Conservation (phyloP, 2,797 vertebrate species). For the Xenops minutus region DNA sequence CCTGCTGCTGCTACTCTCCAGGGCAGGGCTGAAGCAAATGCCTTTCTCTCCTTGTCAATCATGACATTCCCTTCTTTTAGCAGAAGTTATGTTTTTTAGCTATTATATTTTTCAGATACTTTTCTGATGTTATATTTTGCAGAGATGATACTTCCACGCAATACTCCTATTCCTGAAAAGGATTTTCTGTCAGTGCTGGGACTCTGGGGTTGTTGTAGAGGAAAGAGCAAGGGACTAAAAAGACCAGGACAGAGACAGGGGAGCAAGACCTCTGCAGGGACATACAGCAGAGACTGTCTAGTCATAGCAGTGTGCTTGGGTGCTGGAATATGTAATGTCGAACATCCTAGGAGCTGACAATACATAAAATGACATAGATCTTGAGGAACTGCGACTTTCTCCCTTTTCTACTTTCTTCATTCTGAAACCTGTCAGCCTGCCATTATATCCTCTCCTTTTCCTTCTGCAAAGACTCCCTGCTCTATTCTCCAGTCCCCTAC, state of each 20-base stretch:
- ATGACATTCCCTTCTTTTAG: background rate
- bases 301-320: background rate
- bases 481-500: background rate
- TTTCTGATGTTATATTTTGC: background rate
- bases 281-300: background rate
- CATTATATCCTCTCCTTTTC: background rate
- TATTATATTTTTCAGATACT: background rate
- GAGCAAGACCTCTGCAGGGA: background rate
- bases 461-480: background rate
- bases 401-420: background rate
- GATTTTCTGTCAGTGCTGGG: background rate
- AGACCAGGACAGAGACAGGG: background rate
- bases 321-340: background rate
- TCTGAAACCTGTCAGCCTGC: background rate
- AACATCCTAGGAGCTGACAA: background rate
- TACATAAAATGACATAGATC: background rate
- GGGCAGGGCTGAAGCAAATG: background rate
- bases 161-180: background rate
- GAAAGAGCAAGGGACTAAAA: accelerated
- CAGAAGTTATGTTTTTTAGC: background rate
- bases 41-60: background rate
- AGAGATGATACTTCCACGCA: background rate
- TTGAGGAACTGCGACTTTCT: background rate
- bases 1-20: background rate
- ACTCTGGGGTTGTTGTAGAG: background rate